Percentiles rank a stretch among this genome's conserved stretches.
phyloP scores from a whole-genome alignment of 1,140 invertebrate genomes.

The Heliconius himera region DNA sequence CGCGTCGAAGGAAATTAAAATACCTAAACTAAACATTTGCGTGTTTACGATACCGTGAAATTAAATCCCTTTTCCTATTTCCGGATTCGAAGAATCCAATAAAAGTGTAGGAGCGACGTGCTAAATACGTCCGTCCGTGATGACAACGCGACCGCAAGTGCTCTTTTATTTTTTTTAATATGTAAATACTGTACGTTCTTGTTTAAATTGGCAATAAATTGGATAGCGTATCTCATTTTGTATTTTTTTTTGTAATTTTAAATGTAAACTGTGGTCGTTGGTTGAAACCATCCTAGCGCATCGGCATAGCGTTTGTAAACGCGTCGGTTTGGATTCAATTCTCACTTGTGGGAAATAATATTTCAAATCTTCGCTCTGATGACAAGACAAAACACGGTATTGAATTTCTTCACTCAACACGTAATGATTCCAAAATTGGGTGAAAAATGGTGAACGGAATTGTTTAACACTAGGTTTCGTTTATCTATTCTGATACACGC shows the following conservation, averaged over 20 bases:
- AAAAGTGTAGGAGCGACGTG: constrained; percentile 17
- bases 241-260: not conserved
- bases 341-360: too few species aligned
- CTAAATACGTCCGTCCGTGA: constrained; percentile 1
- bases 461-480: too few species aligned
- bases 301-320: too few species aligned
- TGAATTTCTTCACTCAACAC: too few species aligned
- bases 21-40: constrained; percentile 34
- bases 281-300: too few species aligned
- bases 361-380: too few species aligned
- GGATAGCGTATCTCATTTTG: not conserved
- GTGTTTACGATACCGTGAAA: constrained; percentile 32
- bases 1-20: constrained; percentile 22
- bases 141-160: not conserved
- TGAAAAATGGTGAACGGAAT: too few species aligned
- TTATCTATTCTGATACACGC: too few species aligned
- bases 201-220: not conserved
- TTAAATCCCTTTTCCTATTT: constrained; percentile 34
- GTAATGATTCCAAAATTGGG: too few species aligned
- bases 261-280: too few species aligned
- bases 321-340: too few species aligned
- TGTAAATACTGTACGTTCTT: not conserved
- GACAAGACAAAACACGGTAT: too few species aligned
- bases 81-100: constrained; percentile 28
- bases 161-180: constrained; percentile 7